Evolutionary conservation across 2,888 invertebrate genomes (phyloP), one percentile per base, ranked within the genome.

Genomic region (Baronia brevicornis): DNA sequence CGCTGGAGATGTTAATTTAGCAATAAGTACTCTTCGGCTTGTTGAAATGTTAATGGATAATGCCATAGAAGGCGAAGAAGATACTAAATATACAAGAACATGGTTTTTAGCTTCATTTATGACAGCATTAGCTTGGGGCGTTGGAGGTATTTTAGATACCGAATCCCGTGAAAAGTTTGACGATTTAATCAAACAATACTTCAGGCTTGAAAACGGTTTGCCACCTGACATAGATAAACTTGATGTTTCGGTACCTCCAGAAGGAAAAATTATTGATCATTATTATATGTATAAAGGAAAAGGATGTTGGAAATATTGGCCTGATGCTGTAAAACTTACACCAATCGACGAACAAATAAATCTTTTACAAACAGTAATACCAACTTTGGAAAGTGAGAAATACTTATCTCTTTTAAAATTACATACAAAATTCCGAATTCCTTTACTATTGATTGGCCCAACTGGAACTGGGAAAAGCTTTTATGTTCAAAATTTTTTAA

Each of bases 381-480:
- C 95, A 5, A 97, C 97, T 0, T 84, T 93, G 28, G 97, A 97
- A 61, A 93, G 95, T 0, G 90, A 91, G 24, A 91, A 93, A 52
- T 93, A 95, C 65, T 87, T 90, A 39, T 88, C 86, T 59, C 78
- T 97, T 33, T 77, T 97, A 23, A 86, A 90, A 34, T 71, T 91
- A 48, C 95, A 94, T 54, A 88, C 96, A n/a, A 85, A 87, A 30
- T 87, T 90, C 64, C 84, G 86, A 19, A 75, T 86, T 34, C 90
- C 93, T 2, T 64, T 92, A 36, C 71, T 95, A 25, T 70, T 95
- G 11, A 90, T 92, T 24, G 96, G 96, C 0, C 92, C 93, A 1
- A 94, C 94, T 1, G 93, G 95, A 11, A 95, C 95, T 0, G 95
- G 95, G 1, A 95, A 96, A 78, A 93, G 92, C 43, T 92, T 92